phyloP scores from a whole-genome alignment of 2,888 invertebrate genomes.

The Drosophila quinaria region DNA sequence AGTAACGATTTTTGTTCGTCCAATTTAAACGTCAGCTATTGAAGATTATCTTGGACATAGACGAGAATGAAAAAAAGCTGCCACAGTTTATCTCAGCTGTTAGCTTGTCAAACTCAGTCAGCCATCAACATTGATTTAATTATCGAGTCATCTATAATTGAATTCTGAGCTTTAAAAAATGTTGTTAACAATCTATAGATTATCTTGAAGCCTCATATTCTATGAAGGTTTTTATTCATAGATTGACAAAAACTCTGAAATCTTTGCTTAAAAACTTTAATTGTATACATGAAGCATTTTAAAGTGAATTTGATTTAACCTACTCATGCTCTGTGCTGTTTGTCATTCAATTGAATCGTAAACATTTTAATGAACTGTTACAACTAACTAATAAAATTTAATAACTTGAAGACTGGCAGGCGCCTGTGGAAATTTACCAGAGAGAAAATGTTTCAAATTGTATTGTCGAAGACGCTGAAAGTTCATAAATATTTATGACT shows the following conservation, averaged over 20 bases:
- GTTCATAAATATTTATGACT: slow-evolving; percentile 68
- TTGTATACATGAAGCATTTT: neutral
- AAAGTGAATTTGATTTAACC: slow-evolving; percentile 1
- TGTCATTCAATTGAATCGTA: slow-evolving; percentile 2
- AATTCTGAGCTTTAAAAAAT: neutral
- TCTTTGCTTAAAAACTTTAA: neutral
- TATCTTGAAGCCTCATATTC: too few species aligned
- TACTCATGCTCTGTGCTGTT: neutral
- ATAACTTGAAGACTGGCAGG: slow-evolving; percentile 38
- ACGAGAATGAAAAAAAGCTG: too few species aligned
- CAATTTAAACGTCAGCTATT: too few species aligned
- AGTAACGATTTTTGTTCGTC: too few species aligned
- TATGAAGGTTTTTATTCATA: too few species aligned
- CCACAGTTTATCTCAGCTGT: too few species aligned
- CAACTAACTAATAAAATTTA: slow-evolving; percentile 47
- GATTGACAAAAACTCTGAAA: neutral
- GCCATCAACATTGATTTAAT: neutral
- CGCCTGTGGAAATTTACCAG: slow-evolving; percentile 38
- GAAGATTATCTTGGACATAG: too few species aligned
- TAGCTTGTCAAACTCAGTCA: too few species aligned
- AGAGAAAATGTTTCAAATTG: slow-evolving; percentile 7
- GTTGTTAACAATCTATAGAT: too few species aligned
- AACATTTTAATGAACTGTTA: slow-evolving; percentile 8
- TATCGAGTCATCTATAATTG: neutral
- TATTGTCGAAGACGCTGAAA: neutral